Evolutionary conservation across 2,888 invertebrate genomes (phyloP).

Genomic region (Lapara coniferarum): DNA sequence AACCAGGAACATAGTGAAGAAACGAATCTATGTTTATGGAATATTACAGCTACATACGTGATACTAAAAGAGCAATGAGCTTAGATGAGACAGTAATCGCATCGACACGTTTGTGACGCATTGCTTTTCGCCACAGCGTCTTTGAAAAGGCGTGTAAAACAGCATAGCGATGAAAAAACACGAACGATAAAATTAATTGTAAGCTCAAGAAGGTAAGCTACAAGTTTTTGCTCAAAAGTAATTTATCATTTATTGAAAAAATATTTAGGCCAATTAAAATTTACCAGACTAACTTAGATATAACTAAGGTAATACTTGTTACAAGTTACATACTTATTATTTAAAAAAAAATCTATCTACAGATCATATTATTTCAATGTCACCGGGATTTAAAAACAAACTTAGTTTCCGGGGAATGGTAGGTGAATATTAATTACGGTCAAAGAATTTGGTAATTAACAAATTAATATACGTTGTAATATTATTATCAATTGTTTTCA

Average conservation of each 20-base stretch:
- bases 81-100: no score
- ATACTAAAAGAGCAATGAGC: no score
- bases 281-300: not conserved
- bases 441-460: no score
- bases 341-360: not conserved
- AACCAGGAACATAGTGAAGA: constrained; percentile 18
- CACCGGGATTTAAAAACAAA: not conserved
- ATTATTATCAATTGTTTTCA: no score
- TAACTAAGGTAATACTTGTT: not conserved
- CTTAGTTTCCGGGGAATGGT: not conserved
- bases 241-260: not conserved
- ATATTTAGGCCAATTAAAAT: constrained; percentile 10
- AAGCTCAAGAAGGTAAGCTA: not conserved
- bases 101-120: no score
- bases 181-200: no score
- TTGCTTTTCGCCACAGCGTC: no score
- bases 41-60: not conserved
- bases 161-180: no score
- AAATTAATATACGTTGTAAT: no score
- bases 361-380: no score
- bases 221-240: not conserved
- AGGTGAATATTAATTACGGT: no score
- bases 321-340: not conserved
- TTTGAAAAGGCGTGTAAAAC: no score
- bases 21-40: not conserved